Percentiles rank a stretch among this genome's conserved stretches.
These are phyloP conservation scores for Ophiodon elongatus DNA, from an alignment of 2,113 vertebrate genomes.

Conservation along the genomic window DNA sequence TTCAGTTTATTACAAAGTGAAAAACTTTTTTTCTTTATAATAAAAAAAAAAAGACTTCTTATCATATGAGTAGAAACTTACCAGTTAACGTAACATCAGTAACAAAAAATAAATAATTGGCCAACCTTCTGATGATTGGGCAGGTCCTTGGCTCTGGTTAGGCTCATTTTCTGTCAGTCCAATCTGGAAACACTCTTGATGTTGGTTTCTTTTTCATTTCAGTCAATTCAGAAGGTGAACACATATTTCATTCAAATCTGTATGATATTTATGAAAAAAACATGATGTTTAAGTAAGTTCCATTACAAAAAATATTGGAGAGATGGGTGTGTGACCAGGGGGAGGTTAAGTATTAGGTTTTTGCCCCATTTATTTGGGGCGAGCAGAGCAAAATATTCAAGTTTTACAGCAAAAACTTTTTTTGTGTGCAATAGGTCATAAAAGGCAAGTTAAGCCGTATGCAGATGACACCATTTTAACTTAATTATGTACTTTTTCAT, in stretches of 20 bases:
- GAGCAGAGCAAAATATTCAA: background rate
- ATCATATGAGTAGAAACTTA: no score
- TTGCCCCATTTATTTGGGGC: background rate
- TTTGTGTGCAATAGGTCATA: background rate
- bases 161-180: background rate
- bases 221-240: slow-evolving; percentile 5
- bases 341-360: background rate
- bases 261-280: background rate
- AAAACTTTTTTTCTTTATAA: background rate
- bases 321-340: background rate
- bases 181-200: background rate
- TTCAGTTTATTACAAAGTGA: no score
- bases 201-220: slow-evolving; percentile 15
- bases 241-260: background rate
- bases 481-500: background rate
- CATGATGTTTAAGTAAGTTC: background rate
- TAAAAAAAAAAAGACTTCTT: no score
- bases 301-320: background rate
- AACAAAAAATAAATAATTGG: no score
- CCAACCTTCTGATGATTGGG: no score
- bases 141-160: no score
- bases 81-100: no score
- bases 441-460: background rate
- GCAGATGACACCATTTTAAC: background rate
- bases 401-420: background rate